phyloP scores from a whole-genome alignment of 2,113 vertebrate genomes.

The Lepidothrix coronata region DNA sequence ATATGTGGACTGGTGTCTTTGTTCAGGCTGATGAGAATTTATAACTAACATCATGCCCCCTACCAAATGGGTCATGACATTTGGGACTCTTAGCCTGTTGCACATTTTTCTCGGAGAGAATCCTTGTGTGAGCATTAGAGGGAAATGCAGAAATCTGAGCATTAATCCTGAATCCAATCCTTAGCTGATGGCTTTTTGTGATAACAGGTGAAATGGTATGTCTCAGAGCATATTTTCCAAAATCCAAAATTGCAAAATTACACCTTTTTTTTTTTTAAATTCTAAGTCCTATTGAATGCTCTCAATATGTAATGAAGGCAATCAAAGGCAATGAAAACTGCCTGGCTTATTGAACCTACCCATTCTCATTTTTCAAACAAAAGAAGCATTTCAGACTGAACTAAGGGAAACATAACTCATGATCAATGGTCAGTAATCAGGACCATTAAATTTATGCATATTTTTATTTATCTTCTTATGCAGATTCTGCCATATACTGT shows the following conservation, averaged over 20 bases:
- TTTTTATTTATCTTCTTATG: background rate
- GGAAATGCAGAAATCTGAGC: background rate
- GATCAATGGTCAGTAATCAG: background rate
- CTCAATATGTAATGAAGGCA: background rate
- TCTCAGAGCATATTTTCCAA: background rate
- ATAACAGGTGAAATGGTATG: background rate
- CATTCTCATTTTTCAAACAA: background rate
- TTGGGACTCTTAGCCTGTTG: fast-evolving
- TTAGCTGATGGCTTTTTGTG: background rate
- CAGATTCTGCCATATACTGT: background rate
- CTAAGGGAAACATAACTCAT: background rate
- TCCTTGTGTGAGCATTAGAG: background rate
- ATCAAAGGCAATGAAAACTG: background rate
- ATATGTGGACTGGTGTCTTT: fast-evolving
- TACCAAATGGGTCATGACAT: background rate
- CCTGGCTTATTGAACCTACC: fast-evolving
- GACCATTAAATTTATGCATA: background rate
- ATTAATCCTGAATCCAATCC: background rate
- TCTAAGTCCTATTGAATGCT: background rate
- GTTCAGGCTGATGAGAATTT: background rate
- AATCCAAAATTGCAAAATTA: background rate
- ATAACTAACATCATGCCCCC: background rate
- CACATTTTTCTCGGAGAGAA: background rate
- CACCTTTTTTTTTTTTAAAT: background rate
- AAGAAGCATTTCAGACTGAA: background rate